Base-by-base conservation (phyloP, 1,140 invertebrate genomes). In the Sycophaga agraensis region DNA sequence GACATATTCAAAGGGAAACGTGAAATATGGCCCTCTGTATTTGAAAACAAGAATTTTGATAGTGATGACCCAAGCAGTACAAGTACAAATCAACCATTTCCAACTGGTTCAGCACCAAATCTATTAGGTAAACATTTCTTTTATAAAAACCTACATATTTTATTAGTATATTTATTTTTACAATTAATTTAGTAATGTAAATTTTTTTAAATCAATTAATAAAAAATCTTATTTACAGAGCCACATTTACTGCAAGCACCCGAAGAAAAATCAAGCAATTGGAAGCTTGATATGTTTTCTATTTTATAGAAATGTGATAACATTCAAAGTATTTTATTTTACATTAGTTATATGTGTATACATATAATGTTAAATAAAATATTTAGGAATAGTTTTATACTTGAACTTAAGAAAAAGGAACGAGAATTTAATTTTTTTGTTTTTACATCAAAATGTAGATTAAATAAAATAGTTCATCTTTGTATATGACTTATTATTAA, bases 11-110 rank as follows among this genome's bases (percentile, higher is more conserved):
- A 45, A 8, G 67, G 67, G 14, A 75, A 73, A 67, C 59, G 60
- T 26, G 74, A 78, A 67, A 80, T 82, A 63, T 81, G 80, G 80
- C 48, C 54, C 17, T 16, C 61, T 0, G 45, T 21, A 17, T 5
- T 4, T 5, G 34, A 37, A 16, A 39, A 4, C 1, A 58, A 49
- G 40, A 28, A 1, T 17, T n/a, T 34, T 12, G 56, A 49, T 31
- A 43, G 14, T 22, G 22, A 28, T 4, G 51, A 42, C 3, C 8
- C 22, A n/a, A n/a, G n/a, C n/a, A n/a, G n/a, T n/a, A n/a, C n/a
- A n/a, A 54, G 24, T 7, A 9, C 16, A 53, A 39, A 37, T 22
- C 12, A 39, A 24, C 35, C 16, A 43, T 51, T 56, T 56, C 35
- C 28, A 46, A 37, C 53, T 35, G 31, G 53, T 16, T 62, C 67